Evolutionary conservation across 2,888 invertebrate genomes (phyloP), one percentile per base, ranked within the genome.

Genomic region (Dicyrtoma fusca): DNA sequence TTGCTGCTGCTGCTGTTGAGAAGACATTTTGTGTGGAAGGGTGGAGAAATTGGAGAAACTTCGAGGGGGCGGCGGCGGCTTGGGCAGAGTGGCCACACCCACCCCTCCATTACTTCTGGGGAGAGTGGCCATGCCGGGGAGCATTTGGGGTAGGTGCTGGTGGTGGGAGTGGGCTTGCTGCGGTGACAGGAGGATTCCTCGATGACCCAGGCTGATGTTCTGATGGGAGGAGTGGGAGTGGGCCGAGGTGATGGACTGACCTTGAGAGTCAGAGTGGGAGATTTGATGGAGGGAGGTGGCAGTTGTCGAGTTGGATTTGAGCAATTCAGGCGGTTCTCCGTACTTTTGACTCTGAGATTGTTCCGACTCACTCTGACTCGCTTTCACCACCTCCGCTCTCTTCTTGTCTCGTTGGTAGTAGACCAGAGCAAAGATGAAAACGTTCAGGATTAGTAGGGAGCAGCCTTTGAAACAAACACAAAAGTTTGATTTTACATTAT

Each of bases 341-440:
- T 78, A 78, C 68, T 77, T 78, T 51, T 74, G 75, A 57, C 59
- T 51, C 23, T 59, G 59, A 11, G 44, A 34, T 61, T 70, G 73
- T 26, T 65, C 71, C 23, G 64, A 49, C 61, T 57, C 71, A 57
- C 47, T 61, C 47, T 73, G 69, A 62, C 65, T 74, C 0, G 76
- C 74, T 70, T 79, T 79, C 55, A 76, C 90, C 82, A 91, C 91
- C 82, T 92, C 92, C 59, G 91, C 92, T 77, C 90, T 86, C 63
- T 91, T 90, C 84, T 91, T 91, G 81, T 90, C 90, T 68, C 90
- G 83, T 83, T 93, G 92, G 83, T 92, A 92, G 83, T 92, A 93
- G 10, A 93, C 91, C 1, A 92, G 92, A 65, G 92, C 92, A 82
- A 92, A 92, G 81, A 93, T 91, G 53, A 93, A 85, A 65, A 92